Evolutionary conservation across 2,113 vertebrate species (phyloP).

Genomic region (Melospiza georgiana): DNA sequence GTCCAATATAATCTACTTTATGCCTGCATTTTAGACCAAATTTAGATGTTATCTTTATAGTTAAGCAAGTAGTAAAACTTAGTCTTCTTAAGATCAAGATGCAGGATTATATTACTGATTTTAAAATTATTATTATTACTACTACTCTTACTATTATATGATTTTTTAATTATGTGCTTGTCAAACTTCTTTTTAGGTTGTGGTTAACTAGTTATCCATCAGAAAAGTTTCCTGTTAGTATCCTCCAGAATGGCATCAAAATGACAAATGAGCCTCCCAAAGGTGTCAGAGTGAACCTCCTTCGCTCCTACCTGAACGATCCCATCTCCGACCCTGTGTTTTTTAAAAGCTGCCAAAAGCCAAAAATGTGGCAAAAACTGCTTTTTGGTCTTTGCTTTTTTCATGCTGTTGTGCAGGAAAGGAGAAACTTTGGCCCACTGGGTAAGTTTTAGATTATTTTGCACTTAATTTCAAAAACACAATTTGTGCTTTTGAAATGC

Average conservation of each 20-base stretch:
- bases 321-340: slow-evolving; percentile 85
- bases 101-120: background rate
- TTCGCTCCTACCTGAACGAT: slow-evolving; percentile 88
- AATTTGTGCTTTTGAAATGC: background rate
- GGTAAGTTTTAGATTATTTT: slow-evolving; percentile 73
- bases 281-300: slow-evolving; percentile 87
- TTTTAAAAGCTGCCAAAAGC: slow-evolving; percentile 84
- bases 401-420: slow-evolving; percentile 92
- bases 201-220: slow-evolving; percentile 95
- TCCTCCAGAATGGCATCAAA: slow-evolving; percentile 93
- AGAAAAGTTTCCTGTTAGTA: slow-evolving; percentile 91
- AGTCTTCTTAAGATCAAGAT: background rate
- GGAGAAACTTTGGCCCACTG: slow-evolving; percentile 87
- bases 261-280: slow-evolving; percentile 97
- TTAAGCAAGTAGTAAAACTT: background rate
- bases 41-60: background rate
- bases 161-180: background rate
- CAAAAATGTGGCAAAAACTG: slow-evolving; percentile 86
- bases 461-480: background rate
- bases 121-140: background rate
- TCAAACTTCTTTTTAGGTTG: slow-evolving; percentile 73
- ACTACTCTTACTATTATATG: background rate
- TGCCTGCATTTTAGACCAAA: background rate
- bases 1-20: background rate
- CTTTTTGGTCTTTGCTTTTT: slow-evolving; percentile 93